phyloP scores from a whole-genome alignment of 1,140 invertebrate species.

The Drosophila littoralis region DNA sequence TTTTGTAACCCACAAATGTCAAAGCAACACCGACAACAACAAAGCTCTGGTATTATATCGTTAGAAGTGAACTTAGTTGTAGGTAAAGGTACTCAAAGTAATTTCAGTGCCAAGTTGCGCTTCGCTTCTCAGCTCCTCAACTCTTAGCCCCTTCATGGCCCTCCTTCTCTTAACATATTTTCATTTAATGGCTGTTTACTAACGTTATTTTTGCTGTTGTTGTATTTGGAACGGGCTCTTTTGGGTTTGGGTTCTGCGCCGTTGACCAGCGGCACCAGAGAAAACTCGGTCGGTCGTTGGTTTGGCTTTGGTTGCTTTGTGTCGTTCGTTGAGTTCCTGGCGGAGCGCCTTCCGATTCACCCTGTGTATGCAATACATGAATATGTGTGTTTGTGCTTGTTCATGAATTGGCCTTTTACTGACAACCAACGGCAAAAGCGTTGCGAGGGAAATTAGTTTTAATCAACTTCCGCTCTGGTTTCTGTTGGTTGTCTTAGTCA shows the following conservation, averaged over 20 bases:
- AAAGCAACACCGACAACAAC: slow-evolving; percentile 49
- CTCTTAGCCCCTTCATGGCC: neutral
- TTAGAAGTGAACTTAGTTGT: slow-evolving; percentile 42
- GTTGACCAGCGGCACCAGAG: slow-evolving; percentile 52
- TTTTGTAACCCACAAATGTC: slow-evolving; percentile 77
- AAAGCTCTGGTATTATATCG: slow-evolving; percentile 46
- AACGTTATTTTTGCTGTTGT: slow-evolving; percentile 37
- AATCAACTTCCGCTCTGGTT: slow-evolving; percentile 65
- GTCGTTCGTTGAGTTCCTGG: slow-evolving; percentile 61
- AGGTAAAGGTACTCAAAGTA: slow-evolving; percentile 60
- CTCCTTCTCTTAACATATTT: slow-evolving; percentile 35
- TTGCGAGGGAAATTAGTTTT: slow-evolving; percentile 80
- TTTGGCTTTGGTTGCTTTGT: slow-evolving; percentile 76
- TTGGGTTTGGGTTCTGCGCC: slow-evolving; percentile 67
- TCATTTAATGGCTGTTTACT: slow-evolving; percentile 70
- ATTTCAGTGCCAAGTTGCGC: slow-evolving; percentile 58
- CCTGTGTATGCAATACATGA: slow-evolving; percentile 2
- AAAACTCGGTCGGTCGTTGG: slow-evolving; percentile 43
- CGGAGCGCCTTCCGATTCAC: neutral
- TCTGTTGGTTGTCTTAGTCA: slow-evolving; percentile 28
- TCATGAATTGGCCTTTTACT: slow-evolving; percentile 31
- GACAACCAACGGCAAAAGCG: slow-evolving; percentile 29
- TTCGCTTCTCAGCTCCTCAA: slow-evolving; percentile 20
- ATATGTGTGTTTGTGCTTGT: slow-evolving; percentile 5
- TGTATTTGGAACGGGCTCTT: slow-evolving; percentile 45